Percentiles rank a stretch among this genome's conserved stretches.
Evolutionary conservation across 1,140 invertebrate species (phyloP).

Genomic region (Saccostrea echinata): DNA sequence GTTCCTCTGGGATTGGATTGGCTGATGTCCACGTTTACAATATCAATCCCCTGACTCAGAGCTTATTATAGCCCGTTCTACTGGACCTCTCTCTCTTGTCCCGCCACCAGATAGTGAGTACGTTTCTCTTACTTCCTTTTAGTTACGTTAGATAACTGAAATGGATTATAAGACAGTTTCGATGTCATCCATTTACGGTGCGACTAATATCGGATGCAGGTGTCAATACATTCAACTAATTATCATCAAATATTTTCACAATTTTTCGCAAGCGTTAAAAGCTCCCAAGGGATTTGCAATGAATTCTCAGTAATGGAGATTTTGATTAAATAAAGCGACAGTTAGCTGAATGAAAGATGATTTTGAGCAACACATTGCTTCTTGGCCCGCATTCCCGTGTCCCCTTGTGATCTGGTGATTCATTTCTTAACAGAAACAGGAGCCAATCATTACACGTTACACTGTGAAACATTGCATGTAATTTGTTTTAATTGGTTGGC

Average conservation of each 20-base stretch:
- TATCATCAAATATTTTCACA: constrained; percentile 39
- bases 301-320: constrained; percentile 27
- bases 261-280: constrained; percentile 41
- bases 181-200: not conserved
- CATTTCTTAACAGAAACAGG: not conserved
- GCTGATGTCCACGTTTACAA: not conserved
- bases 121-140: not conserved
- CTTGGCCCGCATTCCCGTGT: not conserved
- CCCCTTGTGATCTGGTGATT: constrained; percentile 2
- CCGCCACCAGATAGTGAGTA: not conserved
- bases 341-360: constrained; percentile 14
- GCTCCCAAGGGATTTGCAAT: constrained; percentile 24
- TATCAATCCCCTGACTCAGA: constrained; percentile 14
- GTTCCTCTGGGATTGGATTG: constrained; percentile 4
- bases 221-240: constrained; percentile 23
- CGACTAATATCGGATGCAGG: constrained; percentile 22
- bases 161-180: not conserved
- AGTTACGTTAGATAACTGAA: not conserved
- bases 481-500: constrained; percentile 10
- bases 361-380: constrained; percentile 30
- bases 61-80: constrained; percentile 3
- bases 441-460: not conserved
- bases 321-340: constrained; percentile 43
- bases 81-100: not conserved
- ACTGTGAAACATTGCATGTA: constrained; percentile 18